Evolutionary conservation across 2,888 invertebrate genomes (phyloP), one percentile per base, ranked within the genome.

Genomic region (Caenorhabditis afra): DNA sequence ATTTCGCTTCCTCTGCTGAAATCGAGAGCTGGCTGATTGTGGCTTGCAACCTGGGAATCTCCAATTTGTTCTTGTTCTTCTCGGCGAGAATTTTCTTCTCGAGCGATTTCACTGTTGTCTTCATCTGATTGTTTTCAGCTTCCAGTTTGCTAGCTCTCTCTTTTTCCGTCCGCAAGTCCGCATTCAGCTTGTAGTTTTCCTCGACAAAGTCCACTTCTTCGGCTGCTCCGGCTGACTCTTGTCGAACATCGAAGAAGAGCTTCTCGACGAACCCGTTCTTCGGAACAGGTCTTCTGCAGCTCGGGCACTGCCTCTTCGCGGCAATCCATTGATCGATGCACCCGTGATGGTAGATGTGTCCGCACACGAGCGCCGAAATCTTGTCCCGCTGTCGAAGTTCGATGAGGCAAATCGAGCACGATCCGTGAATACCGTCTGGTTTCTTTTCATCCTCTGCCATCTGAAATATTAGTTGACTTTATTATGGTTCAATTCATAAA

Each of bases 261-360:
- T 76, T 80, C n/a, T 80, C 80, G 3, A 80, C 62, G 20, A 76
- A 52, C 10, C 74, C 79, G 59, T 45, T 71, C 20, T 66, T 70
- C 7, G 67, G 62, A 2, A 80, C 55, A 8, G 47, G 18, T 35
- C 66, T 65, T 23, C 80, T 61, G 66, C 80, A 80, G 52, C 62
- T 80, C 12, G 80, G 80, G n/a, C 80, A 80, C 23, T 75, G 73
- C 12, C n/a, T 55, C 20, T 80, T 80, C 14, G 70, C 65, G 1
- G 55, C 64, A 0, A 79, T 47, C 80, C 80, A 80, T 45, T 75
- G 57, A 10, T 61, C 35, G n/a, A 80, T 53, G 18, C 80, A 80
- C 20, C 55, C 50, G 37, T 45, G 49, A 23, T 80, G 80, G 18
- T 57, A 80, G 0, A 73, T 66, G 22, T 80, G 80, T 4, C 80